These are phyloP conservation scores for Ophiodon elongatus DNA, from an alignment of 2,113 vertebrate genomes.

Conservation along the genomic window DNA sequence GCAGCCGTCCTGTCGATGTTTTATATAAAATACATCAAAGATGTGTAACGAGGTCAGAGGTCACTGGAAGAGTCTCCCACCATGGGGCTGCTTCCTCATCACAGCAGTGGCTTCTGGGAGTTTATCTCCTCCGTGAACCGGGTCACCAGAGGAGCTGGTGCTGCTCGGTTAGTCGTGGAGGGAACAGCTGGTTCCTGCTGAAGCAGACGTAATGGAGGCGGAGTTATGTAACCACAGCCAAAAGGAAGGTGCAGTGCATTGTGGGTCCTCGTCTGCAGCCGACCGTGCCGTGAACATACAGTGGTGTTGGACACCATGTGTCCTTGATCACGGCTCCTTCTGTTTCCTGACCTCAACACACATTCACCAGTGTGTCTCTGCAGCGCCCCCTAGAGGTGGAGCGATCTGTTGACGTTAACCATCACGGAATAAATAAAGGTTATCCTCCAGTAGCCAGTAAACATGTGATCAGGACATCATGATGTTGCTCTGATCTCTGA, in stretches of 20 bases:
- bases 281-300: not conserved
- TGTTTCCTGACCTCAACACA: not conserved
- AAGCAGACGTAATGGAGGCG: constrained; percentile 16
- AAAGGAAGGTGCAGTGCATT: constrained; percentile 19
- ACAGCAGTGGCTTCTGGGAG: constrained; percentile 2
- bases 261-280: not conserved
- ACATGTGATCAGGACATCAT: not conserved
- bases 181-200: constrained; percentile 17
- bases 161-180: not conserved
- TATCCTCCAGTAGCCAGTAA: not conserved
- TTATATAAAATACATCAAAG: not conserved
- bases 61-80: constrained; percentile 22
- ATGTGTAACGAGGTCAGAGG: constrained; percentile 30
- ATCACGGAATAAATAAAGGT: not conserved
- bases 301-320: too few species aligned
- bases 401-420: too few species aligned
- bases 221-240: constrained; percentile 28
- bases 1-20: not conserved
- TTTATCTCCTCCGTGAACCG: not conserved
- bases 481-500: not conserved
- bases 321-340: not conserved
- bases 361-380: not conserved
- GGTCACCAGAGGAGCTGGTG: not conserved
- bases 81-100: constrained; percentile 21
- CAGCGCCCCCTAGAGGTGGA: not conserved